Conservation (phyloP, 2,797 vertebrate species). For the Remorina albescens region DNA sequence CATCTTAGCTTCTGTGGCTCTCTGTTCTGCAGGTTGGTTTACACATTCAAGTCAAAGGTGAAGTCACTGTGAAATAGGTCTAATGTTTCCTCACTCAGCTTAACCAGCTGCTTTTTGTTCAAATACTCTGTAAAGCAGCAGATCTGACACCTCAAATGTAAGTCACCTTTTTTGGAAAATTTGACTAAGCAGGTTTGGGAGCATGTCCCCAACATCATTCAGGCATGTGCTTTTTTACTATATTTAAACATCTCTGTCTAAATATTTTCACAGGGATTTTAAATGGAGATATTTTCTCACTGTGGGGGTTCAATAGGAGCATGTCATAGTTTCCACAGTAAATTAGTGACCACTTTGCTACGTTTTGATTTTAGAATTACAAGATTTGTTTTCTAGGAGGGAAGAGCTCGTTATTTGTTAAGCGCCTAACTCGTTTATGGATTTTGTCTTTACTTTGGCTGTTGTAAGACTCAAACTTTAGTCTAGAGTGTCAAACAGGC, state of each 20-base stretch:
- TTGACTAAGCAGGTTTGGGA: constrained; percentile 25
- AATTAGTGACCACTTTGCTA: constrained; percentile 16
- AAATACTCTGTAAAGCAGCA: constrained; percentile 67
- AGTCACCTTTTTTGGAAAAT: constrained; percentile 60
- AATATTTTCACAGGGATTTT: constrained; percentile 12
- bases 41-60: neutral
- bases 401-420: neutral
- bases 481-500: neutral
- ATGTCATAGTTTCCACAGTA: constrained; percentile 44
- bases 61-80: constrained; percentile 5
- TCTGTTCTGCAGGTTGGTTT: constrained; percentile 90
- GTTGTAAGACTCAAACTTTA: neutral
- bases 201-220: constrained; percentile 44
- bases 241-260: constrained; percentile 6
- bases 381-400: constrained; percentile 3
- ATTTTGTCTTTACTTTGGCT: neutral
- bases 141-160: constrained; percentile 70
- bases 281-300: constrained; percentile 17
- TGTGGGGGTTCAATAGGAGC: constrained; percentile 34
- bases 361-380: constrained; percentile 7
- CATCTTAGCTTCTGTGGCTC: constrained; percentile 82
- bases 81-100: constrained; percentile 18
- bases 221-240: constrained; percentile 39
- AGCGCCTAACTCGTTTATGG: neutral
- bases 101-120: constrained; percentile 62